Evolutionary conservation across 2,888 invertebrate species (phyloP), one percentile per base, ranked within the genome.

Genomic region (Druceiella hillmani): DNA sequence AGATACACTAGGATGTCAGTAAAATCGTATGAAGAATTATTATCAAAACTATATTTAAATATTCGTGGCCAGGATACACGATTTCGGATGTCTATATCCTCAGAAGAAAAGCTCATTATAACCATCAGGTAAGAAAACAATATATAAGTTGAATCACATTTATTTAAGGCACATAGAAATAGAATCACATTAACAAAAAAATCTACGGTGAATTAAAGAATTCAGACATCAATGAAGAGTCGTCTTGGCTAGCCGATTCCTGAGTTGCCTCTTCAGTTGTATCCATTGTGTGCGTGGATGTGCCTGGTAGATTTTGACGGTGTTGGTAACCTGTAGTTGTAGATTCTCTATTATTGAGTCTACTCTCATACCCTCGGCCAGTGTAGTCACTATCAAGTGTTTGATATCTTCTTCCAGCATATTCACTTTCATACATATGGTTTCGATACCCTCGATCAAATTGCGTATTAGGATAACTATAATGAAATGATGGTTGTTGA

Each of bases 231-330:
- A 34, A 34, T 26, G 35, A 34, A 34, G 35, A n/a, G 35, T 34
- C 35, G 35, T 34, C 35, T 34, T 34, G 35, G 35, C 35, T 34
- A 34, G 35, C 35, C 11, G 35, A 34, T 34, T 34, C 35, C 26
- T 26, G 35, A 34, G 35, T 34, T 34, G 26, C 35, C 26, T 34
- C 35, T 26, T 34, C 35, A 24, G 35, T 26, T 34, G 35, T 34
- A 34, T 34, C 26, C 26, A 34, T 34, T 26, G 35, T 12, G 35
- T 34, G 25, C 35, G 35, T 34, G 35, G 35, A 34, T 34, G 35
- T 34, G 26, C 35, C 26, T 34, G 35, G 26, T 34, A 34, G 35
- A 34, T 34, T 34, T 34, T 34, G 35, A 26, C 35, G 26, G 22
- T 20, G 6, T 20, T 9, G 22, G 22, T 20, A 20, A 24, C 17